Evolutionary conservation across 1,140 invertebrate species (phyloP).

Genomic region (Coelopa frigida): DNA sequence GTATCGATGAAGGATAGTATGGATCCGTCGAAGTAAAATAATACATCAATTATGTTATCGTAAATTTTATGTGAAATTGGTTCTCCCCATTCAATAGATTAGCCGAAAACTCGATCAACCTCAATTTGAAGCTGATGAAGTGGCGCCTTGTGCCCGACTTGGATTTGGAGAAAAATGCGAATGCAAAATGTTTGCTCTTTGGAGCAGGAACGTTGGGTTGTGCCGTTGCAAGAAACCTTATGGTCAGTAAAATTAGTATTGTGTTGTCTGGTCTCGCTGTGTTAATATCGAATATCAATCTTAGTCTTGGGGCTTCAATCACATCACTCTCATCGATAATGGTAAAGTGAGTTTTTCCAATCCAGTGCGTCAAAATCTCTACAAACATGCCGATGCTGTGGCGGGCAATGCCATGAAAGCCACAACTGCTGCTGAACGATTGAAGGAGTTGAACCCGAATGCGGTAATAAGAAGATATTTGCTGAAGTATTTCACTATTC

Average conservation of each 20-base stretch:
- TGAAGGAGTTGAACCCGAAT: slow-evolving; percentile 80
- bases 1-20: slow-evolving; percentile 76
- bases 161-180: slow-evolving; percentile 72
- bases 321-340: slow-evolving; percentile 92
- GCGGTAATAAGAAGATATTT: slow-evolving; percentile 89
- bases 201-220: slow-evolving; percentile 98
- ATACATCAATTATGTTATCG: too few relatives aligned
- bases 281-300: slow-evolving; percentile 26
- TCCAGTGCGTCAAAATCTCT: slow-evolving; percentile 90
- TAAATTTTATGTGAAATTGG: too few relatives aligned
- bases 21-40: slow-evolving; percentile 73
- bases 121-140: slow-evolving; percentile 96
- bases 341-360: slow-evolving; percentile 91
- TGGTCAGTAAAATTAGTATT: too few relatives aligned
- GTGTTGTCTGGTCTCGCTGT: too few relatives aligned
- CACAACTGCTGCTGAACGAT: slow-evolving; percentile 73
- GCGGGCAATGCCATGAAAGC: slow-evolving; percentile 72
- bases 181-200: slow-evolving; percentile 77
- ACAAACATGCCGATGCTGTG: slow-evolving; percentile 77
- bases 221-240: slow-evolving; percentile 80
- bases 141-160: slow-evolving; percentile 91
- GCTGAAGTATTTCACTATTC: slow-evolving; percentile 86
- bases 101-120: slow-evolving; percentile 78
- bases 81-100: too few relatives aligned
- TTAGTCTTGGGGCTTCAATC: slow-evolving; percentile 90